phyloP scores from a whole-genome alignment of 1,140 invertebrate genomes.

The Diabrotica undecimpunctata region DNA sequence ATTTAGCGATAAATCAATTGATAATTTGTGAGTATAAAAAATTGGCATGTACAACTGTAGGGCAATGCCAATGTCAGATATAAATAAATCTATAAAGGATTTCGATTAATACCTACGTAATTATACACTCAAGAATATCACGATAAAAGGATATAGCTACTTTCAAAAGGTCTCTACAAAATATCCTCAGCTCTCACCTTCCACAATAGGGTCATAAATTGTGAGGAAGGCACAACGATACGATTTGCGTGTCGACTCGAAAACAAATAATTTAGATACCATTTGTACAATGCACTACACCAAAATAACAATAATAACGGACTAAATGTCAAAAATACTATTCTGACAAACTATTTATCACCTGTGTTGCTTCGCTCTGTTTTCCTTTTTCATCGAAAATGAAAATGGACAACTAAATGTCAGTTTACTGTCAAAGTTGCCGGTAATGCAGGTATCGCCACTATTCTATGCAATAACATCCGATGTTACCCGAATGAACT shows the following conservation, averaged over 20 bases:
- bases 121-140: conserved; percentile 4
- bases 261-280: conserved; percentile 47
- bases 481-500: too few species aligned
- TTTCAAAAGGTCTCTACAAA: conserved; percentile 15
- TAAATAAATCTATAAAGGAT: conserved; percentile 21
- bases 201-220: conserved; percentile 39
- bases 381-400: conserved; percentile 8
- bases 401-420: conserved; percentile 5
- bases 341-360: conserved; percentile 29
- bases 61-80: conserved; percentile 29
- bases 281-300: conserved; percentile 31
- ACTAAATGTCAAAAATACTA: conserved; percentile 32
- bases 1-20: too few species aligned
- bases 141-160: conserved; percentile 11
- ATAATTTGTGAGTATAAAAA: conserved; percentile 1
- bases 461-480: neutral
- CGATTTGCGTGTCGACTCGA: conserved; percentile 29
- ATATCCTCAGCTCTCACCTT: conserved; percentile 39
- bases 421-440: neutral
- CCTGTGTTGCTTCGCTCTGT: conserved; percentile 1
- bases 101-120: neutral
- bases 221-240: conserved; percentile 39
- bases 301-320: neutral
- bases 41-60: conserved; percentile 21
- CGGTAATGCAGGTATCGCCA: neutral